Evolutionary conservation across 1,140 invertebrate genomes (phyloP).

Genomic region (Conus betulinus): DNA sequence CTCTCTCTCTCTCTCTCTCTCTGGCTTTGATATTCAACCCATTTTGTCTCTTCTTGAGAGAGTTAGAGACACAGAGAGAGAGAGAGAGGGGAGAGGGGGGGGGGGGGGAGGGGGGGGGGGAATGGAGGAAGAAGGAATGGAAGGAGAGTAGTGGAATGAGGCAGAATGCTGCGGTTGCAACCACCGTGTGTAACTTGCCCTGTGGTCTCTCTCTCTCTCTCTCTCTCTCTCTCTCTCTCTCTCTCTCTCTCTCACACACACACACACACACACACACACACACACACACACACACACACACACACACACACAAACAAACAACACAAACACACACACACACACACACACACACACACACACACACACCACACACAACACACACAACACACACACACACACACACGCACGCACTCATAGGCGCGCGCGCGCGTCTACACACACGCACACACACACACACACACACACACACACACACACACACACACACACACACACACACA

Average conservation of each 20-base stretch:
- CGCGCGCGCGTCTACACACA: too few species aligned
- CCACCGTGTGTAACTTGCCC: neutral
- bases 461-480: neutral
- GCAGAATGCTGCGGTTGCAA: too few species aligned
- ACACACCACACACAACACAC: too few species aligned
- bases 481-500: neutral
- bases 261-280: neutral
- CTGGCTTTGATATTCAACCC: too few species aligned
- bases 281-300: too few species aligned
- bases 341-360: neutral
- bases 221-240: constrained; percentile 20
- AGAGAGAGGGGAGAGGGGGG: neutral
- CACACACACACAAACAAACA: too few species aligned
- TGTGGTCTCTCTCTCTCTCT: neutral
- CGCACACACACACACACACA: neutral
- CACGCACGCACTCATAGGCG: neutral
- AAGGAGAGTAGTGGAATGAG: too few species aligned
- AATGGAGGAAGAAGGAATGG: neutral
- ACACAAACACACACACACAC: neutral
- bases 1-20: neutral
- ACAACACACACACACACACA: too few species aligned
- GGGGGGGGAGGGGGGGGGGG: neutral
- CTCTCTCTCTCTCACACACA: constrained; percentile 16
- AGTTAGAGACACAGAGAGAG: neutral
- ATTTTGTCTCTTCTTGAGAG: too few species aligned